phyloP scores from a whole-genome alignment of 2,797 vertebrate genomes.

The Sternarchorhynchus goeldii region DNA sequence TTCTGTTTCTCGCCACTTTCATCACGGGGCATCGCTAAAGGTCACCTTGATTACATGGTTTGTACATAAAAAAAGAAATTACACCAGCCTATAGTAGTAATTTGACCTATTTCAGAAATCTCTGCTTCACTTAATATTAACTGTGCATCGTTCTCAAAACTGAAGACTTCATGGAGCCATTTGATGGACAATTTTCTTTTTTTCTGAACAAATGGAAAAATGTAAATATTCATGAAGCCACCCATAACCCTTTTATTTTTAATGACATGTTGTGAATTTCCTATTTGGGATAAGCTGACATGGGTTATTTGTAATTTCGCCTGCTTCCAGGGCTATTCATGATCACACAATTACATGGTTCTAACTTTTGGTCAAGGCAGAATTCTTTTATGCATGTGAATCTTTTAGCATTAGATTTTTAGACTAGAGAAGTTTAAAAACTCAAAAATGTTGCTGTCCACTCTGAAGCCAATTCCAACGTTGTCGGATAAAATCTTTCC shows the following conservation, averaged over 20 bases:
- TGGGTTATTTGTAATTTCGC: not conserved
- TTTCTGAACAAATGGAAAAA: constrained; percentile 18
- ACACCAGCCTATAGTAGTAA: constrained; percentile 44
- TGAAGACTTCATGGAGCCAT: constrained; percentile 31
- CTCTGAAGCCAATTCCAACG: not conserved
- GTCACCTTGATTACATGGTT: constrained; percentile 66
- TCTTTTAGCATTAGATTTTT: not conserved
- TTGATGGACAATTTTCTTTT: not conserved
- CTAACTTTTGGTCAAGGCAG: not conserved
- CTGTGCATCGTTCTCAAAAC: constrained; percentile 14
- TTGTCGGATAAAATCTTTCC: constrained; percentile 7
- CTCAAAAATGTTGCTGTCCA: not conserved
- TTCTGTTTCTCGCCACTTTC: constrained; percentile 62
- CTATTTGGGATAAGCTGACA: not conserved
- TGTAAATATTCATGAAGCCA: constrained; percentile 27
- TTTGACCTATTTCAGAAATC: constrained; percentile 55
- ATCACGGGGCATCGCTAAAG: constrained; percentile 59
- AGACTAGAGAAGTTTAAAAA: not conserved
- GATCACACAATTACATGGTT: constrained; percentile 9
- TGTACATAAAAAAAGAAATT: constrained; percentile 54
- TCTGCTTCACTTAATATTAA: constrained; percentile 47
- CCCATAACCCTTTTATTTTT: constrained; percentile 15
- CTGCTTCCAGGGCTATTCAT: not conserved
- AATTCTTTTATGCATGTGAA: not conserved
- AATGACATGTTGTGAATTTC: not conserved